Percentiles rank a stretch among this genome's conserved stretches.
Conservation (phyloP, 1,140 invertebrate species). For the Polyergus mexicanus region DNA sequence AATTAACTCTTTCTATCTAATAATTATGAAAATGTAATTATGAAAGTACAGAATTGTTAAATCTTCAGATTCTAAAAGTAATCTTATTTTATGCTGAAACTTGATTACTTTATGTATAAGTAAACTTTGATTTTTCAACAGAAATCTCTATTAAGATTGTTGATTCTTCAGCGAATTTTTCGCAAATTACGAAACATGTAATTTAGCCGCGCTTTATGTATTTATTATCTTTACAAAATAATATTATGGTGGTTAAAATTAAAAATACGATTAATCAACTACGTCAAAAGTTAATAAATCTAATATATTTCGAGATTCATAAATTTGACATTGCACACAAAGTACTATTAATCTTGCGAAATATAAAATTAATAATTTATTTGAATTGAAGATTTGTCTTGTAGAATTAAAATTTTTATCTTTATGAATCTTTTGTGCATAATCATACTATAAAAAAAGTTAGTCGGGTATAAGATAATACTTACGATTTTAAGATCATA, state of each 20-base stretch:
- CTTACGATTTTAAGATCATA: too few relatives aligned
- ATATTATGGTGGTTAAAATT: neutral
- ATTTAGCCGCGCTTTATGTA: neutral
- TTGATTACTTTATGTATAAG: slow-evolving; percentile 7
- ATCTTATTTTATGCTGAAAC: neutral
- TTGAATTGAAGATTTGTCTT: too few relatives aligned
- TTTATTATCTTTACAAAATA: neutral
- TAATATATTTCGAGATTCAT: too few relatives aligned
- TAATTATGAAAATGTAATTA: neutral
- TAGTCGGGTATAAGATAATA: too few relatives aligned
- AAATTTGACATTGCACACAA: too few relatives aligned
- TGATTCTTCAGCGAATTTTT: neutral
- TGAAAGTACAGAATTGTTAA: neutral
- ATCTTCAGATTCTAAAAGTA: neutral
- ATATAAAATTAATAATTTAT: too few relatives aligned
- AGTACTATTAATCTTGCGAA: too few relatives aligned
- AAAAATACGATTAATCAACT: slow-evolving; percentile 23
- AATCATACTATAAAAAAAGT: too few relatives aligned
- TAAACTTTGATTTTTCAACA: slow-evolving; percentile 2
- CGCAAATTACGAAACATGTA: neutral
- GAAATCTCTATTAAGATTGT: slow-evolving; percentile 24
- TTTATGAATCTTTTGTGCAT: too few relatives aligned
- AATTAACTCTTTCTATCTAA: neutral
- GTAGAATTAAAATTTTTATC: too few relatives aligned
- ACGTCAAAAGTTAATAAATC: too few relatives aligned